Percentiles rank a stretch among this genome's conserved stretches.
These are phyloP conservation scores for Melanostigma gelatinosum DNA, from an alignment of 2,113 vertebrate species.

Conservation along the genomic window DNA sequence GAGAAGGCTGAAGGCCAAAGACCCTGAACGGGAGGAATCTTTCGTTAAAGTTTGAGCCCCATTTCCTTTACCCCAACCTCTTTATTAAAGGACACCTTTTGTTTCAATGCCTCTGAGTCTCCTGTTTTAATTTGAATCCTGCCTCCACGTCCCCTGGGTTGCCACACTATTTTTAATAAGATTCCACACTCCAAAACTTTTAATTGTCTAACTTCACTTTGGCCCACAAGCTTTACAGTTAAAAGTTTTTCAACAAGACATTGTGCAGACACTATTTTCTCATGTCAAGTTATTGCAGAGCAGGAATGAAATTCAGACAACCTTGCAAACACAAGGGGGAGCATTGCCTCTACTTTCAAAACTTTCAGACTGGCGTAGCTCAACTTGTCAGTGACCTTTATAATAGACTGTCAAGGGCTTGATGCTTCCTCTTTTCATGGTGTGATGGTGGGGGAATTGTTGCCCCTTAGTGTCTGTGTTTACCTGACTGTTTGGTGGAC, in stretches of 20 bases:
- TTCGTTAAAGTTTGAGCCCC: too few relatives aligned
- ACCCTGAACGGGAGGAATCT: too few relatives aligned
- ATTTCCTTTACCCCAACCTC: too few relatives aligned
- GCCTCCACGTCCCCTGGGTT: not conserved
- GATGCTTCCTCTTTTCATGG: conserved; percentile 7
- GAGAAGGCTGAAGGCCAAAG: too few relatives aligned
- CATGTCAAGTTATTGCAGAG: not conserved
- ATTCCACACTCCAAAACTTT: not conserved
- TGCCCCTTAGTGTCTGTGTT: conserved; percentile 26
- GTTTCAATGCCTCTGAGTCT: not conserved
- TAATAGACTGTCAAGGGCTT: not conserved
- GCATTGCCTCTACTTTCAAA: conserved; percentile 3
- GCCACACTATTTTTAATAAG: not conserved
- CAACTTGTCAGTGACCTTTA: not conserved
- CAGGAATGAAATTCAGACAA: not conserved
- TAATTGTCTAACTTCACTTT: not conserved
- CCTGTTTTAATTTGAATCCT: not conserved
- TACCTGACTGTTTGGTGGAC: conserved; percentile 22
- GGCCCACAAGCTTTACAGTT: not conserved
- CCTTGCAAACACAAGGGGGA: conserved; percentile 45
- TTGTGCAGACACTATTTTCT: not conserved
- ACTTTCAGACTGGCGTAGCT: not conserved
- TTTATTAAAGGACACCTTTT: not conserved
- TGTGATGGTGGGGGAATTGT: not conserved
- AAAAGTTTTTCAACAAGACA: not conserved